Conservation (phyloP, 2,797 vertebrate species). For the Capromys pilorides region DNA sequence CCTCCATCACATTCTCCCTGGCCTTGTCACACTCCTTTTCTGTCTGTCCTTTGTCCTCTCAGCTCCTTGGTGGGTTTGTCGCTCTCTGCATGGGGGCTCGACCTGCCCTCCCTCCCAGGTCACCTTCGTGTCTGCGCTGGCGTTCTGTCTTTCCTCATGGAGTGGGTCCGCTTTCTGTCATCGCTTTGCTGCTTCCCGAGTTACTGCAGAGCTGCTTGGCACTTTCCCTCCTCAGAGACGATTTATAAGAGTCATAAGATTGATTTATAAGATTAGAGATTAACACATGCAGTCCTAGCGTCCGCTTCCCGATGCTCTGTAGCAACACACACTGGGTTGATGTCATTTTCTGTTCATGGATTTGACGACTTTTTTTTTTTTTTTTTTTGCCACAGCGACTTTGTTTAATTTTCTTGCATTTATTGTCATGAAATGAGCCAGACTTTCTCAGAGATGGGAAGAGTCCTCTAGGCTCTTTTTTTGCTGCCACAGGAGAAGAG, state of each 20-base stretch:
- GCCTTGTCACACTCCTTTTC: background rate
- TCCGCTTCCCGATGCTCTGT: background rate
- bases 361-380: background rate
- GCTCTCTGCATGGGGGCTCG: too few species aligned
- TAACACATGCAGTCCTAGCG: background rate
- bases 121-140: background rate
- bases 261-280: background rate
- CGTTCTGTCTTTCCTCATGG: background rate
- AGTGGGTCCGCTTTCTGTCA: background rate
- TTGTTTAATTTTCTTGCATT: background rate
- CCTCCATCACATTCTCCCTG: too few species aligned
- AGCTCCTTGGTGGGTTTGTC: accelerated
- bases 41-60: too few species aligned
- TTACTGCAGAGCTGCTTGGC: background rate
- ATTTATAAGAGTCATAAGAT: background rate
- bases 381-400: background rate
- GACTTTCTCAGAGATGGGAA: background rate
- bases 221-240: background rate
- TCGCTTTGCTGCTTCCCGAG: background rate
- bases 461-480: background rate
- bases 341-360: background rate
- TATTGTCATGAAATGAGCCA: background rate
- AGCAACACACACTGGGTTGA: too few species aligned
- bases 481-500: background rate
- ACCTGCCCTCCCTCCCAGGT: background rate